phyloP scores from a whole-genome alignment of 2,888 invertebrate species.

The Euplagia quadripunctaria region DNA sequence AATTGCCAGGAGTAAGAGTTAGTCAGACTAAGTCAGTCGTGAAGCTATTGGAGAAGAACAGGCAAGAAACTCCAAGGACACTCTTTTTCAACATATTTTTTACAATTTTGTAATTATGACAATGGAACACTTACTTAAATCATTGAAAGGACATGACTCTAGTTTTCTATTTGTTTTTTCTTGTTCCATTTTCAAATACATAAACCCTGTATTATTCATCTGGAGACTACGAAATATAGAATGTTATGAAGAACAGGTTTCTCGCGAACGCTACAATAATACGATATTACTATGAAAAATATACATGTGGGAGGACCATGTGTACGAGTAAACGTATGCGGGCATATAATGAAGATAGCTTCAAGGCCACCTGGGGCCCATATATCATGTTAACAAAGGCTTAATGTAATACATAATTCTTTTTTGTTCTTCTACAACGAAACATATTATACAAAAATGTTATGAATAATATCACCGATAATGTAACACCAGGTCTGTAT shows the following conservation, averaged over 20 bases:
- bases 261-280: background rate
- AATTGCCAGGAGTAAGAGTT: too few species aligned
- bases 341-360: slow-evolving; percentile 14
- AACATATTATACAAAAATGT: background rate
- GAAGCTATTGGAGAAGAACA: too few species aligned
- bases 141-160: too few species aligned
- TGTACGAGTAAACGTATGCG: slow-evolving; percentile 13
- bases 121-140: too few species aligned
- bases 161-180: too few species aligned
- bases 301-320: slow-evolving; percentile 5
- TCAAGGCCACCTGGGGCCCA: slow-evolving; percentile 20
- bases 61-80: too few species aligned
- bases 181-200: too few species aligned
- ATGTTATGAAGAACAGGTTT: background rate
- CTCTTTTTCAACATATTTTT: too few species aligned
- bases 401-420: slow-evolving; percentile 13
- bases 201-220: background rate
- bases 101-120: too few species aligned
- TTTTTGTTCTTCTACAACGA: background rate
- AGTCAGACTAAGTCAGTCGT: too few species aligned
- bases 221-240: background rate
- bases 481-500: background rate
- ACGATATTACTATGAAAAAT: background rate
- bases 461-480: background rate
- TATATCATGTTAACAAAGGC: slow-evolving; percentile 19